A percentile compares a stretch with the other conserved stretches of the same genome.
Conservation (phyloP, 2,113 vertebrate genomes). For the Addax nasomaculatus region DNA sequence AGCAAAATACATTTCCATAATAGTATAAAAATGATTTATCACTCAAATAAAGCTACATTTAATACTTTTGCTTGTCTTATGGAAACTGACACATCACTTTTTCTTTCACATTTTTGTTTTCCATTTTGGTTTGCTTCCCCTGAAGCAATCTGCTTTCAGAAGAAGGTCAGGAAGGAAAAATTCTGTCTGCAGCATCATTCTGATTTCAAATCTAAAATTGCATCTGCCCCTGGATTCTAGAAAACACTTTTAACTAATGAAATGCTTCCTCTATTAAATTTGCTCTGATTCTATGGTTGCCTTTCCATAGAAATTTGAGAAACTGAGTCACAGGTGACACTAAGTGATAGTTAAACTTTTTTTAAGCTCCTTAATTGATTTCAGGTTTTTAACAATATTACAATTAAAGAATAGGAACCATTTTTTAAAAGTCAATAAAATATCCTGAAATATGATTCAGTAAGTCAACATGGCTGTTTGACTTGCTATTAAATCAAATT, state of each 20-base stretch:
- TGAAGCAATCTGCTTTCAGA: constrained; percentile 38
- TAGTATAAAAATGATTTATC: background rate
- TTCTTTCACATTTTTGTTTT: background rate
- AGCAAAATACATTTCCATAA: background rate
- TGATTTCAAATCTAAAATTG: constrained; percentile 19
- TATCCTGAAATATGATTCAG: background rate
- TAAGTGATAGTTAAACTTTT: background rate
- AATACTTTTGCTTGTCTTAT: background rate
- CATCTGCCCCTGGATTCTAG: constrained; percentile 1
- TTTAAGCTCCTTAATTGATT: background rate
- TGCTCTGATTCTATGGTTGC: background rate
- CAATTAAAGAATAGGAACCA: background rate
- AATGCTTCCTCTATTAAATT: background rate
- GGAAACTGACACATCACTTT: background rate
- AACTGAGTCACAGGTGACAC: background rate
- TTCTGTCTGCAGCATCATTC: constrained; percentile 9
- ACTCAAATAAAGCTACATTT: background rate
- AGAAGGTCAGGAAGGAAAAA: constrained; percentile 38
- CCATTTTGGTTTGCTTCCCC: background rate
- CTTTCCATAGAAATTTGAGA: background rate
- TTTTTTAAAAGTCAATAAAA: background rate
- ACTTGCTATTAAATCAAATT: background rate
- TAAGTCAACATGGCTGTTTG: background rate
- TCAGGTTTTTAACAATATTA: background rate
- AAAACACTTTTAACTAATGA: constrained; percentile 1